phyloP scores from a whole-genome alignment of 2,888 invertebrate species.

The Anthophora plumipes region DNA sequence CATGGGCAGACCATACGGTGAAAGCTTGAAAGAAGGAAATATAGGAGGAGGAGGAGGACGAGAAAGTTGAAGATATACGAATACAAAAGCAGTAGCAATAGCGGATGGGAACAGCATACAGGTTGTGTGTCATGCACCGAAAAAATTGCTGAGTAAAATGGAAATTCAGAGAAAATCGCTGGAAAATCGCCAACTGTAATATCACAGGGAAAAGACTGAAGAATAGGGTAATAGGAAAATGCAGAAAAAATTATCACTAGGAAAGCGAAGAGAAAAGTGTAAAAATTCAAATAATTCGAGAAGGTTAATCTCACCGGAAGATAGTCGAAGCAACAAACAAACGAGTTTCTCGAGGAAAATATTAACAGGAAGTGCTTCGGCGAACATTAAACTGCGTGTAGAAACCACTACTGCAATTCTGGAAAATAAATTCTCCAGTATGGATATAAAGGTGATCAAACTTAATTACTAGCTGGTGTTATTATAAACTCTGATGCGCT shows the following conservation, averaged over 20 bases:
- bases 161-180: neutral
- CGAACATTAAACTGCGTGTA: neutral
- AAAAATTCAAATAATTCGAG: no score
- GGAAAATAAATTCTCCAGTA: constrained; percentile 9
- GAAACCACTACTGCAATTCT: no score
- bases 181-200: neutral
- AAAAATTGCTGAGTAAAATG: neutral
- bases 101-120: neutral
- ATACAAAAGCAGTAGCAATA: neutral
- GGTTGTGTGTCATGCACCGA: neutral
- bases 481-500: constrained; percentile 23
- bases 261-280: neutral
- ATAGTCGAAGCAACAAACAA: no score
- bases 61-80: neutral
- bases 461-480: constrained; percentile 21
- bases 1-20: neutral
- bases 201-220: neutral
- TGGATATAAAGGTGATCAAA: constrained; percentile 4
- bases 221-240: neutral
- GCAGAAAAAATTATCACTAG: no score
- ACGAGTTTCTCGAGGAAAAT: neutral
- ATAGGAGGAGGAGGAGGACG: neutral
- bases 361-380: neutral
- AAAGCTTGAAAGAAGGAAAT: neutral
- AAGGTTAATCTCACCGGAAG: no score